These are phyloP conservation scores for Ditula angustiorana DNA, from an alignment of 2,888 invertebrate genomes.

Conservation along the genomic window DNA sequence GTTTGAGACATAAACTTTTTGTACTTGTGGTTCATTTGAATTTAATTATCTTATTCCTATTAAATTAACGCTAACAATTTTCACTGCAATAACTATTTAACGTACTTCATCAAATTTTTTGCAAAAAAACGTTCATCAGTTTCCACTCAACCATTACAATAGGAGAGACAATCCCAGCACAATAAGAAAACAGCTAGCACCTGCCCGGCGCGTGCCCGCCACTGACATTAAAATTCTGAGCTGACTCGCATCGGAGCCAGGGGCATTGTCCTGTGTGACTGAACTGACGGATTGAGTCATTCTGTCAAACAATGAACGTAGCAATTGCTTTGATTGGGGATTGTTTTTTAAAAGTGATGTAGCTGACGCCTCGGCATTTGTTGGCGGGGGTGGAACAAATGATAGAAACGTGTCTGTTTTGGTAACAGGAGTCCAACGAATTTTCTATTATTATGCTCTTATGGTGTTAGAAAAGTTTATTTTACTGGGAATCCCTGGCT, in stretches of 20 bases:
- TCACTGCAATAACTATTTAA: too few relatives aligned
- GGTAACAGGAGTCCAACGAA: too few relatives aligned
- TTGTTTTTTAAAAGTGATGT: constrained; percentile 6
- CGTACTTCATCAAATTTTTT: too few relatives aligned
- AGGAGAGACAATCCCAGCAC: constrained; percentile 13
- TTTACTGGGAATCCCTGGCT: too few relatives aligned
- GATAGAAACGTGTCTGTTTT: too few relatives aligned
- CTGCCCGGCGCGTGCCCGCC: neutral
- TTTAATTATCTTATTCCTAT: too few relatives aligned
- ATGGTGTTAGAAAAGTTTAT: too few relatives aligned
- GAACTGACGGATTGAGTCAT: constrained; percentile 18
- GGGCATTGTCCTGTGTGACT: neutral
- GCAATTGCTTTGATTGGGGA: constrained; percentile 16
- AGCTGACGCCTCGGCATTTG: neutral
- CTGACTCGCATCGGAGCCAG: neutral
- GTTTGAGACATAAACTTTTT: too few relatives aligned
- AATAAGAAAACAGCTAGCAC: constrained; percentile 15
- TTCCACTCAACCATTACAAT: neutral
- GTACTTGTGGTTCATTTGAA: too few relatives aligned
- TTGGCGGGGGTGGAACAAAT: neutral
- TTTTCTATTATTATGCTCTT: too few relatives aligned
- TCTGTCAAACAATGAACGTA: constrained; percentile 16
- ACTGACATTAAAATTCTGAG: neutral
- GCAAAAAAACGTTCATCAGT: constrained; percentile 10
- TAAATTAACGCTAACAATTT: too few relatives aligned